Conservation (phyloP, 2,797 vertebrate species). For the Cyclopterus lumpus region DNA sequence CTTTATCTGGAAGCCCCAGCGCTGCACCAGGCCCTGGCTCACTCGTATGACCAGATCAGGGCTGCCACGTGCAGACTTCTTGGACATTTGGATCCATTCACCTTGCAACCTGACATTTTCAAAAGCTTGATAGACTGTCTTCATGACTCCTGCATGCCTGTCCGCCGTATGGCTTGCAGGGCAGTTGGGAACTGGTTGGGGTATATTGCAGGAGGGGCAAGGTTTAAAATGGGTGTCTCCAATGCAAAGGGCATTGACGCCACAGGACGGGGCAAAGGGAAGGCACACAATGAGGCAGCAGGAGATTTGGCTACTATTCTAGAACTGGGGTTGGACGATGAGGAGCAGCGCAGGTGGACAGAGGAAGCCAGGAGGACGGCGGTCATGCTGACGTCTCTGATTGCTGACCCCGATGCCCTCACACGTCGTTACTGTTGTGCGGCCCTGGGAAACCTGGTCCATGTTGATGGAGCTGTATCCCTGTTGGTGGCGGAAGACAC, state of each 20-base stretch:
- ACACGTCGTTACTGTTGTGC: constrained; percentile 87
- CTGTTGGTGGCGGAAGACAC: constrained; percentile 79
- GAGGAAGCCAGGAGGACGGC: constrained; percentile 72
- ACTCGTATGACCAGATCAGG: constrained; percentile 82
- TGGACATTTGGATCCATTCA: constrained; percentile 79
- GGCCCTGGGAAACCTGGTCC: constrained; percentile 86
- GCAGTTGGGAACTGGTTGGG: constrained; percentile 83
- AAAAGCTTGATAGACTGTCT: constrained; percentile 71
- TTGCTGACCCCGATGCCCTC: constrained; percentile 83
- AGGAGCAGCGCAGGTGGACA: constrained; percentile 63
- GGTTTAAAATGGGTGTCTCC: constrained; percentile 9
- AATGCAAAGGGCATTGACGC: constrained; percentile 17
- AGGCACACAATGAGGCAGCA: constrained; percentile 10
- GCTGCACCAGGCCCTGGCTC: constrained; percentile 81
- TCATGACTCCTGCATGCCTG: constrained; percentile 64
- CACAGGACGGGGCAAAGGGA: constrained; percentile 29
- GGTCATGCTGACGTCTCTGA: constrained; percentile 76
- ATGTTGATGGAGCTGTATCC: constrained; percentile 61
- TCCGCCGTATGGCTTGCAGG: constrained; percentile 77
- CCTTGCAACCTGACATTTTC: constrained; percentile 64
- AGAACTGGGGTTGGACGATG: constrained; percentile 25
- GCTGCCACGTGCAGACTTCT: constrained; percentile 87
- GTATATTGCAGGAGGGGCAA: constrained; percentile 47
- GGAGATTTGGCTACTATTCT: constrained; percentile 1
- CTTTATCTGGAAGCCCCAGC: constrained; percentile 67